Base-by-base conservation (phyloP, 2,888 invertebrate genomes). In the Calameuta filiformis region DNA sequence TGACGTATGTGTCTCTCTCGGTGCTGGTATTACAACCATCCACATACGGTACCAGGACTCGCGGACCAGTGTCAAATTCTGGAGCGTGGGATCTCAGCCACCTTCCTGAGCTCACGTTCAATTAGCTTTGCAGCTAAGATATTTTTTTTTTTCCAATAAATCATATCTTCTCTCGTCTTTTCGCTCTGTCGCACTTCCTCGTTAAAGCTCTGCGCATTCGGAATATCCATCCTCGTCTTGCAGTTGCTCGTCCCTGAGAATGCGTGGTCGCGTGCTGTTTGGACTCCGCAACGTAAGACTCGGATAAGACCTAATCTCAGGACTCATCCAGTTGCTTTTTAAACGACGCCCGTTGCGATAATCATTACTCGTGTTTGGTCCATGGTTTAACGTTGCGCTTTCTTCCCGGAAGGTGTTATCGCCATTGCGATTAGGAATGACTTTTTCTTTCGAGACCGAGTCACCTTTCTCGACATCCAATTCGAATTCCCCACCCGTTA, bases 61-160 rank as follows among this genome's bases (percentile, higher is more conserved):
- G 81, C 84, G 83, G 85, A 84, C 86, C 85, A 87, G 89, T 89
- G 89, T 90, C 90, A 89, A 88, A 90, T 89, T 88, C 87, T 87
- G 84, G 88, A 88, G 89, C 90, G 90, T 91, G 90, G 88, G 90
- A 91, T 30, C 69, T 69, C 30, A 31, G 69, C 31, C 69, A 33
- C 30, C 33, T 33, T 33, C 11, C 33, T 33, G 69, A 30, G 69
- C 33, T 69, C 69, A 69, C 69, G 69, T 69, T 33, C 69, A 69
- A 69, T 69, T 69, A 69, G 73, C 40, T 40, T 15, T 40, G 40
- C 4, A 40, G 15, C 15, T 6, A 15, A 40, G 40, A 15, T 40
- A 1, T 15, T 77, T 73, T 77, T 74, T 40, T 40, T 73, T 73
- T 75, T 37, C 30, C 30, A 68, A n/a, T 73, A 73, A 69, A 73